Base-by-base conservation (phyloP, 1,140 invertebrate species). In the Euwallacea fornicatus region DNA sequence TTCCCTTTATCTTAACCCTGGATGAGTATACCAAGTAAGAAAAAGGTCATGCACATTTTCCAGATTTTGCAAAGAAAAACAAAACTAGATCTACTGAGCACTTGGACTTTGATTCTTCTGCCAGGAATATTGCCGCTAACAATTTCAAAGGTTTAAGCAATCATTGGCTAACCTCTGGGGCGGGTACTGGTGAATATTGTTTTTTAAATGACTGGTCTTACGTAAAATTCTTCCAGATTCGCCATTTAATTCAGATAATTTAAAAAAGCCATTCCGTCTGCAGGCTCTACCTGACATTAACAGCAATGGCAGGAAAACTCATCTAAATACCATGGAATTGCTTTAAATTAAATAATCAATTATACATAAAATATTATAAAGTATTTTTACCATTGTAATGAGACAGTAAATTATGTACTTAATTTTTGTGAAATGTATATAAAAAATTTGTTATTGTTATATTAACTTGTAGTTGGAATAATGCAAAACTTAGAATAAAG, bases 271-370 rank as follows among this genome's bases (percentile, higher is more conserved):
- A 10, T 63, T 80, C 42, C 71, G 76, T n/a, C 62, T 81, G 13
- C 77, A 80, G 72, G 80, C 80, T 2, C 69, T 81, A 66, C 80
- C 80, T 21, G 78, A 75, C 47, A 80, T 81, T 55, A 73, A 75
- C 13, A 78, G 77, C 62, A 67, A 46, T 47, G 65, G 65, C 13
- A 69, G 66, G 55, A 68, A 46, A 54, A 64, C 42, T 43, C 71
- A 56, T 58, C 60, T 75, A 7, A 76, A 76, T 56, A 73, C 67
- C 4, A 71, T 78, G 68, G 75, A 78, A 61, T 47, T 69, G 7
- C 42, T 69, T 13, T 68, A 68, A 59, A 47, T 54, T 61, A 33
- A 33, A 33, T 33, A 33, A 33, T 33, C 21, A 4, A 33, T 33
- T 33, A 58, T 58, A 2, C 6, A 15, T 58, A 58, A 9, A 58